Base-by-base conservation (phyloP, 2,888 invertebrate species). In the Drosophila pseudotakahashii region DNA sequence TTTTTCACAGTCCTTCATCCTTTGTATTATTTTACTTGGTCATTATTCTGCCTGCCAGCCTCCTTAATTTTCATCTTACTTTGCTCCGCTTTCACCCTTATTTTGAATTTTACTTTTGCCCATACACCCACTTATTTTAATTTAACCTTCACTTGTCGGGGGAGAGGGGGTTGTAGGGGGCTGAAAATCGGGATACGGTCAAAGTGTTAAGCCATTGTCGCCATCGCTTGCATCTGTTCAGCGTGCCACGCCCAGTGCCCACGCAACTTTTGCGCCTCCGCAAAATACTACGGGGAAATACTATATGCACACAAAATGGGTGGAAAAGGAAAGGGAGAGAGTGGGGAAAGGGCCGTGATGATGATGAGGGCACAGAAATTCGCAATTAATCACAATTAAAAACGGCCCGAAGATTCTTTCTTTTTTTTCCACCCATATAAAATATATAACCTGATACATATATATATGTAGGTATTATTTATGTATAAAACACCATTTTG, bases 201-300 rank as follows among this genome's bases (percentile, higher is more conserved):
- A 75, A 81, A 85, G 80, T 85, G 85, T 85, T 80, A 75, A 69
- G 68, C 70, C 62, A 26, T 57, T 68, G 68, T 69, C 68, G 68
- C 68, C 69, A 34, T 68, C 68, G 69, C 37, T 68, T 59, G 68
- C 68, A 68, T 68, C 68, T 68, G 68, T 32, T 58, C 30, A 11
- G 7, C 10, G 41, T 32, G 66, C 68, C 68, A 64, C 61, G 66
- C 30, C 53, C 34, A n/a, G 10, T 19, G 34, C 39, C 57, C 68
- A 68, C 66, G 67, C 67, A 55, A 51, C 69, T 68, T 52, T 47
- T 30, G 23, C 63, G 44, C 69, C 69, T 47, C 41, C 45, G 19
- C 69, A 53, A 58, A 48, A 52, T 58, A 26, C 26, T 2, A 5
- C 26, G 69, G 50, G 14, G 26, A 67, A 48, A 54, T 64, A 10